Evolutionary conservation across 2,888 invertebrate species (phyloP).

Genomic region (Microctonus hyperodae): DNA sequence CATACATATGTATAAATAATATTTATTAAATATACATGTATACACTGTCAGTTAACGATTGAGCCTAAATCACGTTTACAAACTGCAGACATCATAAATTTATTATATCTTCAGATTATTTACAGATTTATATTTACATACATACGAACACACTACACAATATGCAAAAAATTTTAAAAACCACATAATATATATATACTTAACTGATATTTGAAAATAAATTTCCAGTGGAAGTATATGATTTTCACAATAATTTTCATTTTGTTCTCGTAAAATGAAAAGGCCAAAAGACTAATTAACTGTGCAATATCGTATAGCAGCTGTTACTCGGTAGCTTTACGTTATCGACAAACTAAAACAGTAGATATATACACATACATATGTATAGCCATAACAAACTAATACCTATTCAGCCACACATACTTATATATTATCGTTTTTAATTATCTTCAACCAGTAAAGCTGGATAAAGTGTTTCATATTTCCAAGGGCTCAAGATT

Average conservation of each 20-base stretch:
- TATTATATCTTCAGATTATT: background rate
- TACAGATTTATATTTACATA: too few species aligned
- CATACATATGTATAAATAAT: too few species aligned
- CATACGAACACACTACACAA: too few species aligned
- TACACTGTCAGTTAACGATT: background rate
- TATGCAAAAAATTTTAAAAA: background rate
- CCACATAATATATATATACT: background rate
- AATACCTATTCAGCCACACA: constrained; percentile 45
- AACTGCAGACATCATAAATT: background rate
- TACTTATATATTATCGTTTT: constrained; percentile 42
- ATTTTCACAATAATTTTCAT: background rate
- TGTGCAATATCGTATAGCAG: constrained; percentile 36
- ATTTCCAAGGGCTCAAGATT: constrained; percentile 11
- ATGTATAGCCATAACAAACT: constrained; percentile 38
- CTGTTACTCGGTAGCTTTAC: constrained; percentile 33
- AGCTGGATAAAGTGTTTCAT: constrained; percentile 33
- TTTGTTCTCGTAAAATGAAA: background rate
- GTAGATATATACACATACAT: background rate
- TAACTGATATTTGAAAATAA: background rate
- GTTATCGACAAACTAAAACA: constrained; percentile 29
- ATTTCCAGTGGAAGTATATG: background rate
- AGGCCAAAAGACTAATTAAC: constrained; percentile 33
- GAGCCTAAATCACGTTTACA: background rate
- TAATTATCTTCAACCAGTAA: constrained; percentile 46
- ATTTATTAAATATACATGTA: too few species aligned